A percentile compares a stretch with the other conserved stretches of the same genome.
These are phyloP conservation scores for Oryzias dopingdopingensis DNA, from an alignment of 2,797 vertebrate species.

Conservation along the genomic window DNA sequence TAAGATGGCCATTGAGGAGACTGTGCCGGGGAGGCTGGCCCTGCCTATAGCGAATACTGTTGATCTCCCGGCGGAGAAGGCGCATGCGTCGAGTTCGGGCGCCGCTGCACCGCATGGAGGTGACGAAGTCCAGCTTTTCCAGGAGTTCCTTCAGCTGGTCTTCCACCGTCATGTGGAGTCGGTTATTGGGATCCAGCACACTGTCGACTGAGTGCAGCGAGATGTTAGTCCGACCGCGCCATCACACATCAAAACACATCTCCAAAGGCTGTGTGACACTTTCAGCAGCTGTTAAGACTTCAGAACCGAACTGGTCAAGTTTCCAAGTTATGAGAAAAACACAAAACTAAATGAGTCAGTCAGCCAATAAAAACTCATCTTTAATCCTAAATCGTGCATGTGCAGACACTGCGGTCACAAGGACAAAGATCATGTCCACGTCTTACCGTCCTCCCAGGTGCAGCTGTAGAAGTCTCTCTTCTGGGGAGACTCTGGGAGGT, in stretches of 20 bases:
- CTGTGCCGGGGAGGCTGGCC: conserved; percentile 79
- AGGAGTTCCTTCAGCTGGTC: conserved; percentile 92
- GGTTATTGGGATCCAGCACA: conserved; percentile 87
- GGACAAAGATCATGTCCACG: too few species aligned
- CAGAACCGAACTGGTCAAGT: too few species aligned
- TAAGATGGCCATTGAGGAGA: conserved; percentile 77
- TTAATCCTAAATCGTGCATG: too few species aligned
- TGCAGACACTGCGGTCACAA: too few species aligned
- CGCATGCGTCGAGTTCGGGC: conserved; percentile 89
- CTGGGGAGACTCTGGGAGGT: conserved; percentile 86
- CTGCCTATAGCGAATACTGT: conserved; percentile 84
- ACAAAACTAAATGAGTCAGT: too few species aligned
- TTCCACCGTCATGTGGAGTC: conserved; percentile 88
- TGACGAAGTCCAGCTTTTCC: conserved; percentile 92
- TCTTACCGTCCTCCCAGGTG: conserved; percentile 94
- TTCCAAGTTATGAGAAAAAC: too few species aligned
- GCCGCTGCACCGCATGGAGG: conserved; percentile 87
- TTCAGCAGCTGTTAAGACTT: too few species aligned
- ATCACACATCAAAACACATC: too few species aligned
- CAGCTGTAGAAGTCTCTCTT: conserved; percentile 88
- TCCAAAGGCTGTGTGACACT: too few species aligned
- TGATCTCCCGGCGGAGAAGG: conserved; percentile 91
- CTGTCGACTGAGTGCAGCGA: conserved; percentile 84
- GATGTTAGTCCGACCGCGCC: background rate
- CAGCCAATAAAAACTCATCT: too few species aligned